Conservation (phyloP, 1,140 invertebrate species). For the Procambarus virginalis region DNA sequence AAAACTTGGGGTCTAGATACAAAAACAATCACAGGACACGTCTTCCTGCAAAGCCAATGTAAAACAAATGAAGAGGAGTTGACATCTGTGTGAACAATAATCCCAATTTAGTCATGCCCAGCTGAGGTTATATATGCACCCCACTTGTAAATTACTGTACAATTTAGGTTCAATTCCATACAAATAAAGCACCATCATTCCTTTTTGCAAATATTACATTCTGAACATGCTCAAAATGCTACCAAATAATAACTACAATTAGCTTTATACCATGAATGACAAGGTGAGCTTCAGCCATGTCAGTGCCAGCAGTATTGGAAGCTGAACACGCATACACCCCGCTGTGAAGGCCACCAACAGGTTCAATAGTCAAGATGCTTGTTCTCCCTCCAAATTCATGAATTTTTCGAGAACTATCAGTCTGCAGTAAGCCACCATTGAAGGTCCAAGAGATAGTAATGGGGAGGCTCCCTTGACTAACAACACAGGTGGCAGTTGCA, state of each 20-base stretch:
- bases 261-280: conserved; percentile 70
- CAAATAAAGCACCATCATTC: background rate
- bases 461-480: conserved; percentile 71
- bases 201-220: background rate
- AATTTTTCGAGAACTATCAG: conserved; percentile 76
- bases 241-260: background rate
- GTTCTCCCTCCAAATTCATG: conserved; percentile 73
- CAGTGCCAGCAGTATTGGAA: conserved; percentile 71
- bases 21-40: no score
- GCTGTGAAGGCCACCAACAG: conserved; percentile 63
- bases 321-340: conserved; percentile 72
- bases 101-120: no score
- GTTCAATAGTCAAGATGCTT: conserved; percentile 72
- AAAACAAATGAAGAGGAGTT: no score
- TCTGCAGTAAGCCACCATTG: conserved; percentile 78
- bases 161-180: background rate
- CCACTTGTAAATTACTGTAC: background rate
- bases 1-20: no score
- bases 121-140: background rate
- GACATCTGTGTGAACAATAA: no score
- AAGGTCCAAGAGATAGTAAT: conserved; percentile 83
- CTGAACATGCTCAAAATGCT: conserved; percentile 13
- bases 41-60: no score
- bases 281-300: conserved; percentile 71
- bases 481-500: conserved; percentile 54